Evolutionary conservation across 2,888 invertebrate species (phyloP).

Genomic region (Lasiommata megera): DNA sequence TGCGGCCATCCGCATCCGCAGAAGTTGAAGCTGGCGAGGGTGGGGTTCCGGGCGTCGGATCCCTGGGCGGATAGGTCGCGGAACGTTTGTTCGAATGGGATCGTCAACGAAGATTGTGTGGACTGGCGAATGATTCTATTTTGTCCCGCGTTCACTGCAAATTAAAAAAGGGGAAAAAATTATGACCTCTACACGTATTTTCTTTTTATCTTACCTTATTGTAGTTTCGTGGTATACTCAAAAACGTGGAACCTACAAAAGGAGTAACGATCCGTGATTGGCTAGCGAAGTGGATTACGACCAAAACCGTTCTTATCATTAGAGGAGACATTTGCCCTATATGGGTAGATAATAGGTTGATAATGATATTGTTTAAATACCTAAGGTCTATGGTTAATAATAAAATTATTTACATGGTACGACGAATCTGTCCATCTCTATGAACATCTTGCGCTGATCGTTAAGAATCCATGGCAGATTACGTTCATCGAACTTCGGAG

Average conservation of each 20-base stretch:
- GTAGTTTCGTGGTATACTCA: no score
- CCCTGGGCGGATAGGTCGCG: conserved; percentile 67
- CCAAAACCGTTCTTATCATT: no score
- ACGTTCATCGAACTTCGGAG: conserved; percentile 86
- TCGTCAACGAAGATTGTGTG: conserved; percentile 80
- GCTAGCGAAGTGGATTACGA: no score
- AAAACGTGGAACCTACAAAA: no score
- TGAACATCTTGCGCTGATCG: conserved; percentile 85
- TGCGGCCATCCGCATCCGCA: conserved; percentile 85
- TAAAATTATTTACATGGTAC: conserved; percentile 76
- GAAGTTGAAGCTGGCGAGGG: conserved; percentile 72
- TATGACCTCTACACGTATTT: no score
- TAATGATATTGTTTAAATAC: no score
- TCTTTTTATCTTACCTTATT: no score
- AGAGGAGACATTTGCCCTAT: no score
- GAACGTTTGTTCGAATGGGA: conserved; percentile 82
- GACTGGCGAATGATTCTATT: conserved; percentile 82
- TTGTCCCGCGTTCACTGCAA: conserved; percentile 79
- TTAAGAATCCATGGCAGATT: conserved; percentile 82
- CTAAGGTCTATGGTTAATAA: not conserved
- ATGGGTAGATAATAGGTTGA: no score
- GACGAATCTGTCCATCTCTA: conserved; percentile 88
- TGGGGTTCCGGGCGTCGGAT: conserved; percentile 41
- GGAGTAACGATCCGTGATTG: no score
- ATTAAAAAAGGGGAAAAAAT: no score